Conservation (phyloP, 2,888 invertebrate species). For the Calliphora vomitoria region DNA sequence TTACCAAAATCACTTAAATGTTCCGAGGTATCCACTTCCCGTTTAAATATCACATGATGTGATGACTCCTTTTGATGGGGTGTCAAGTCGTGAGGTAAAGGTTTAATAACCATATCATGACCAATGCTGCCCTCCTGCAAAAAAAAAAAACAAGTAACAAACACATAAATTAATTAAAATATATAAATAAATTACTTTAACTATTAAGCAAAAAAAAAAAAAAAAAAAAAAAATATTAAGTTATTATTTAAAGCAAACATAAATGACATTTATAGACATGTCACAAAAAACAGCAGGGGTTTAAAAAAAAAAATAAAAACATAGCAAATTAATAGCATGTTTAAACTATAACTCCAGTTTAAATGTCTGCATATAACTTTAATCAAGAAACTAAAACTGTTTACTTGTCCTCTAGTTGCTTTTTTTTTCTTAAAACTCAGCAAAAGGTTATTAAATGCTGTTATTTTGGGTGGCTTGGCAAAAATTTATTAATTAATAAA, state of each 20-base stretch:
- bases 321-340: neutral
- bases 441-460: neutral
- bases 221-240: constrained; percentile 24
- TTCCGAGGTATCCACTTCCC: constrained; percentile 85
- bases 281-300: neutral
- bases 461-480: neutral
- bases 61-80: constrained; percentile 85
- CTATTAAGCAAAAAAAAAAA: constrained; percentile 22
- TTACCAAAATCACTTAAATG: constrained; percentile 93
- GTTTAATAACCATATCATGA: constrained; percentile 93
- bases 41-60: constrained; percentile 93
- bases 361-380: neutral
- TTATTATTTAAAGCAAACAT: neutral
- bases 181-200: constrained; percentile 12
- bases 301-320: neutral
- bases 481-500: constrained; percentile 30
- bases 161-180: constrained; percentile 40
- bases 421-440: constrained; percentile 7
- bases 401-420: constrained; percentile 27
- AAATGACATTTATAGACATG: neutral
- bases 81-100: constrained; percentile 90
- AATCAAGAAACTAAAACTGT: neutral
- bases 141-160: constrained; percentile 71
- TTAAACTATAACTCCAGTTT: neutral
- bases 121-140: constrained; percentile 95